Base-by-base conservation (phyloP, 2,797 vertebrate species). In the Meda fulgida region DNA sequence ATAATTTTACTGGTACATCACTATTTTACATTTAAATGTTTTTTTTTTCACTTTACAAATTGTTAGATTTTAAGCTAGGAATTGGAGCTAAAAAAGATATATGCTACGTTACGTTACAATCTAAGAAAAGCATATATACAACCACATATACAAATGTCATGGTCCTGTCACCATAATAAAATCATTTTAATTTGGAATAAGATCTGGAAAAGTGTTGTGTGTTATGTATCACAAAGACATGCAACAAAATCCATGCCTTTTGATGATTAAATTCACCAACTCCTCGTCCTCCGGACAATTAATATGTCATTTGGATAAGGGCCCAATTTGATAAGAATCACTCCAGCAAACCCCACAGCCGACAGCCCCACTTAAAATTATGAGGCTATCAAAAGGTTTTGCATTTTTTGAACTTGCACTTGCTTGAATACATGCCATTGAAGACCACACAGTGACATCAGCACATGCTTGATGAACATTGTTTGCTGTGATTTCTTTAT, bases 381-480 rank as follows among this genome's bases (percentile, higher is more conserved):
- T 80, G 84, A 71, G 63, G 63, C 70, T 36, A 51, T 78, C 70
- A 63, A 72, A 40, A 43, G n/a, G 18, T n/a, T 43, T 40, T 8
- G n/a, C 77, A 63, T 21, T 51, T 85, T 38, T 38, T 36, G 53
- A 11, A 9, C 85, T 69, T 86, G 83, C 40, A 23, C 16, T 34
- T 29, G 83, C 81, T 82, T 55, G 73, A 83, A 78, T 36, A 71
- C 29, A 80, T 69, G 75, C 51, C 21, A n/a, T 26, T 11, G 26
- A 40, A 73, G 58, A 84, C 71, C 46, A 38, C 38, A 60, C 38
- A 60, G 23, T 84, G 67, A 83, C 76, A 83, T 83, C 76, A 63
- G 79, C 43, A 51, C 65, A 48, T n/a, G 67, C 67, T 82, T 82
- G 83, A 82, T 81, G 63, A 55, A 70, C 48, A n/a, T n/a, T 16